A percentile compares a stretch with the other conserved stretches of the same genome.
Evolutionary conservation across 2,113 vertebrate genomes (phyloP).

Genomic region (Rhinolophus ferrumequinum): DNA sequence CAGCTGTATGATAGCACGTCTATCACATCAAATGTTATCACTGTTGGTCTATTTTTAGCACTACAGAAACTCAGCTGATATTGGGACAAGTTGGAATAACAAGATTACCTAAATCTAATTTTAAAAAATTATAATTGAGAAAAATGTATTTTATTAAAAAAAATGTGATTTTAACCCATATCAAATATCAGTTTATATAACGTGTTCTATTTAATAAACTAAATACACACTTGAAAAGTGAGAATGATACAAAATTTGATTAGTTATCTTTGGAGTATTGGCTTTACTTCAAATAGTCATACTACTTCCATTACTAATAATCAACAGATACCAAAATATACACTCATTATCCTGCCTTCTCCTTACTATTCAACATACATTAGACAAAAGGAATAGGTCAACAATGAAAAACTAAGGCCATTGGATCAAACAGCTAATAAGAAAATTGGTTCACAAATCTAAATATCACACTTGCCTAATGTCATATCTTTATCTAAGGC

Average conservation of each 20-base stretch:
- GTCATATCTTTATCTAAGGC: background rate
- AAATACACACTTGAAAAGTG: background rate
- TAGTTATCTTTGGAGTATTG: background rate
- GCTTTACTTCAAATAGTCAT: background rate
- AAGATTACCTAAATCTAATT: background rate
- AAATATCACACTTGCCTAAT: background rate
- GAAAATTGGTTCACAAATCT: background rate
- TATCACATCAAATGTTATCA: background rate
- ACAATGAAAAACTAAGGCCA: background rate
- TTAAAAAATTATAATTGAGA: background rate
- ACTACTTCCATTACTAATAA: background rate
- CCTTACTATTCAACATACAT: background rate
- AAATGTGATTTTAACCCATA: background rate
- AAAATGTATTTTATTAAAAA: too few relatives aligned
- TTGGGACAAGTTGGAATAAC: background rate
- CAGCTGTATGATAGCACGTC: background rate
- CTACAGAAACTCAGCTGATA: background rate
- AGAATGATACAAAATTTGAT: too few relatives aligned
- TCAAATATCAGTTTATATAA: background rate
- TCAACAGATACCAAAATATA: background rate
- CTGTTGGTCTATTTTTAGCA: background rate
- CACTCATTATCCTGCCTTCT: background rate
- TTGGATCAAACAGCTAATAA: background rate
- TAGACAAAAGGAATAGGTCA: background rate
- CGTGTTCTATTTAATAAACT: background rate